phyloP scores from a whole-genome alignment of 1,140 invertebrate species.

The Aphelinus atriplicis region DNA sequence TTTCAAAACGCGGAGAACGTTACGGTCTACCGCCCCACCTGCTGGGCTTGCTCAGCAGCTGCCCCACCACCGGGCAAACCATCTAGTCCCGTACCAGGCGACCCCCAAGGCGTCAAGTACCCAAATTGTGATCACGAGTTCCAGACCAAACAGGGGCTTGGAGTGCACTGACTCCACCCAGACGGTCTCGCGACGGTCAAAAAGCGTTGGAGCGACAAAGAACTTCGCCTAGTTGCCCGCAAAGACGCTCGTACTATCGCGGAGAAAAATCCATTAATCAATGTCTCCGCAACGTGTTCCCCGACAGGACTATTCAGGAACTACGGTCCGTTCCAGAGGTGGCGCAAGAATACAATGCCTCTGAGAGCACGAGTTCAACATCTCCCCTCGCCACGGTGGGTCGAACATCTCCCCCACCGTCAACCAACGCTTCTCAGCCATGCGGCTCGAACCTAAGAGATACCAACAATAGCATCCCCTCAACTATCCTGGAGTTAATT shows the following conservation, averaged over 20 bases:
- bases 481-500: background rate
- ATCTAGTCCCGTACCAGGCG: too few relatives aligned
- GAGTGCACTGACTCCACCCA: constrained; percentile 14
- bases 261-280: background rate
- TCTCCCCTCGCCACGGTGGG: background rate
- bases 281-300: background rate
- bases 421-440: background rate
- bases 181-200: constrained; percentile 6
- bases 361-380: background rate
- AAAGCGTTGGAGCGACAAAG: too few relatives aligned
- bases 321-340: background rate
- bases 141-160: constrained; percentile 14
- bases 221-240: too few relatives aligned
- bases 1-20: too few relatives aligned
- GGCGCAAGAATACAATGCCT: background rate
- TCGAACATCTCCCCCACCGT: too few relatives aligned
- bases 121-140: constrained; percentile 9
- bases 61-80: too few relatives aligned
- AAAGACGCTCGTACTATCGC: background rate
- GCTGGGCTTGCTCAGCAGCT: too few relatives aligned
- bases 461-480: background rate
- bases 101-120: background rate
- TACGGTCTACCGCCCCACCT: too few relatives aligned
- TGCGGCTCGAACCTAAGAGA: background rate
- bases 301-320: background rate